phyloP scores from a whole-genome alignment of 2,113 vertebrate species.

The Gallinago media region DNA sequence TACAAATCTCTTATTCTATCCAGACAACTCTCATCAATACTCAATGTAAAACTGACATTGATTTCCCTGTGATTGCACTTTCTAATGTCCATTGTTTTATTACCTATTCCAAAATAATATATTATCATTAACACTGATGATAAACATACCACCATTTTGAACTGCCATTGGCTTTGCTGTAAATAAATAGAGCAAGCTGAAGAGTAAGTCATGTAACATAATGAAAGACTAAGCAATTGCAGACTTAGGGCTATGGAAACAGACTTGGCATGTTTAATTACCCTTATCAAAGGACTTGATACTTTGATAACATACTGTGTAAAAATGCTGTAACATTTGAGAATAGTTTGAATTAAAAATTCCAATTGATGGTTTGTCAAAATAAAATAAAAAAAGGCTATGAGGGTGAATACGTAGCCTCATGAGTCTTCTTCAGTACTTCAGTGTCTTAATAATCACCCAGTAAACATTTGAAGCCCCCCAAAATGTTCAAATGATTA shows the following conservation, averaged over 20 bases:
- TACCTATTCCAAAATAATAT: background rate
- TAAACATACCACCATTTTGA: background rate
- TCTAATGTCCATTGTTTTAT: background rate
- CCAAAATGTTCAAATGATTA: conserved; percentile 77
- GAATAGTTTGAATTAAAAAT: conserved; percentile 79
- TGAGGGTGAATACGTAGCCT: conserved; percentile 67
- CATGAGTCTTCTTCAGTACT: conserved; percentile 61
- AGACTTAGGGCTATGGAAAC: conserved; percentile 54
- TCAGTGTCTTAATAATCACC: conserved; percentile 75
- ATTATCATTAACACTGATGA: background rate
- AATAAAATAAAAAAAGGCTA: conserved; percentile 77
- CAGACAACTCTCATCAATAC: background rate
- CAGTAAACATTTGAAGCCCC: conserved; percentile 77
- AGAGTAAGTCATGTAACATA: background rate
- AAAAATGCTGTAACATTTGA: conserved; percentile 72
- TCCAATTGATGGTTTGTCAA: conserved; percentile 79
- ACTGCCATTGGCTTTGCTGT: background rate
- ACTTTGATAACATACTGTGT: conserved; percentile 74
- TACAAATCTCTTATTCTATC: background rate
- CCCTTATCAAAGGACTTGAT: conserved; percentile 70
- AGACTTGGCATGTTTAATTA: conserved; percentile 79
- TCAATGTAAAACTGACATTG: background rate
- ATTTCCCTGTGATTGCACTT: background rate
- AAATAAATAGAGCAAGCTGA: background rate
- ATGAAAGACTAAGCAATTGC: background rate